Evolutionary conservation across 2,113 vertebrate species (phyloP), one percentile per base, ranked within the genome.

Genomic region (Gobiocypris rarus): DNA sequence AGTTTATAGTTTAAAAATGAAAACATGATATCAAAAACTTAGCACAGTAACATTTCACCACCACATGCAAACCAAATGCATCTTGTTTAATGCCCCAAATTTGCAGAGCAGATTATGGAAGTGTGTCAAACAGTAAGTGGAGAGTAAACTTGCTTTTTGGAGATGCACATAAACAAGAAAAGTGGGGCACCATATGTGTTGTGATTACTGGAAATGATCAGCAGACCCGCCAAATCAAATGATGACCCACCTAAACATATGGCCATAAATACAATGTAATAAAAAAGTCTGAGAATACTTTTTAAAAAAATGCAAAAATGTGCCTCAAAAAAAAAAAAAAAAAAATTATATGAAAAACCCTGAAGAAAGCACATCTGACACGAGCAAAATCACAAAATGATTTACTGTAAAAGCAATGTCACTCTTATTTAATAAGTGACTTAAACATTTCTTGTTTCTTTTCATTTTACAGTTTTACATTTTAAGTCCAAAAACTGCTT

Each of bases 51-150:
- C 10, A 81, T 34, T 69, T 41, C 63, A 70, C 17, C 11, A 19
- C 41, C 11, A 24, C 38, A 41, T 41, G 34, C 45, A 38, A 8
- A 70, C 19, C 34, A 82, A 71, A 52, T 50, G 17, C 54, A 81
- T 81, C n/a, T 54, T n/a, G 45, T 24, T 34, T n/a, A 54, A 38
- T 61, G 65, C 19, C 80, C 48, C 19, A 52, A 45, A 75, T 70
- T 43, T 59, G n/a, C 69, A 54, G 43, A 83, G 15, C 34, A 83
- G 71, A 76, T 76, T 76, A 76, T 76, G 73, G 59, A 76, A 83
- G 70, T 83, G 74, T 76, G 59, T 76, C 73, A 75, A 7, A 76
- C 56, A 61, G 70, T 7, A 61, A 59, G 50, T 22, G 28, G 43
- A 63, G 26, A 75, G 54, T 54, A 59, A 56, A 77, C 54, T 61